Base-by-base conservation (phyloP, 2,888 invertebrate species). In the Strigamia crassipes region DNA sequence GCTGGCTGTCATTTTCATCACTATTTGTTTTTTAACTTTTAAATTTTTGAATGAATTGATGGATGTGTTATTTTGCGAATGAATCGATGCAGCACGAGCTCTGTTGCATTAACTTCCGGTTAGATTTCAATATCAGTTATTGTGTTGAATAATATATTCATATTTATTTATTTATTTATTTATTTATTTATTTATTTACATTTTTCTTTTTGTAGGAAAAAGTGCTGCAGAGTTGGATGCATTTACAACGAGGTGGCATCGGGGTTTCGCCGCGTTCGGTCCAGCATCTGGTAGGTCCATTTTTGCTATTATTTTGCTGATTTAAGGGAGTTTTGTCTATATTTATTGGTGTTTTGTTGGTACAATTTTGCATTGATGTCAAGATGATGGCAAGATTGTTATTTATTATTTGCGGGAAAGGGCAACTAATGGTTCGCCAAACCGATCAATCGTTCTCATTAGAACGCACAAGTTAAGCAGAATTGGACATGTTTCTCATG, bases 201-300 rank as follows among this genome's bases (percentile, higher is more conserved):
- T 27, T 66, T 23, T 23, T 21, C n/a, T 61, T 8, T 27, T 66
- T 66, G 23, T 27, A 66, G 66, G 66, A 27, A 66, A 66, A 66
- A 23, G 27, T 23, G 51, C 51, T 51, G 27, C 23, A 66, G 66
- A 66, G 12, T 66, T 66, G 23, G 66, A 66, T 66, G 66, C 66
- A 66, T 66, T 27, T 66, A 13, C 66, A 66, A 27, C 66, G 27
- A 66, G 27, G 66, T 66, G 66, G 66, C 66, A 66, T 66, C 66
- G 66, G 66, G 23, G 66, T 66, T 66, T 27, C 66, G 66, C 66
- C 66, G 15, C 66, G 4, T 66, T 12, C 12, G 27, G 27, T 23
- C 27, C 66, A 23, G 66, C 66, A 27, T 27, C 66, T 66, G 66
- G 66, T 66, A 66, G 13, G 66, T 27, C 23, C 6, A 27, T 1